A percentile compares a stretch with the other conserved stretches of the same genome.
phyloP scores from a whole-genome alignment of 2,888 invertebrate species.

The Thera obeliscata region DNA sequence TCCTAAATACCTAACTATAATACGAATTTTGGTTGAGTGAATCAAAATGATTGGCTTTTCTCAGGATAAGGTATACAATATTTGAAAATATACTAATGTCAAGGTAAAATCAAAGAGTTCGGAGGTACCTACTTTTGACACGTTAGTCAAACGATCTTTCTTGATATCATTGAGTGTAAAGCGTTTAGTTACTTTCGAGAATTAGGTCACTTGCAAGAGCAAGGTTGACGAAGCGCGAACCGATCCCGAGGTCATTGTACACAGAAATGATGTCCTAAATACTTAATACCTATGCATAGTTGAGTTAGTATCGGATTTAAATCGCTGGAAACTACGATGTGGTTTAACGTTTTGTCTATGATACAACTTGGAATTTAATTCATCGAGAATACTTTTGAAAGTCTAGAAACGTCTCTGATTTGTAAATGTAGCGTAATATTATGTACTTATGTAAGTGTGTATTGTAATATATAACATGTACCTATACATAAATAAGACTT shows the following conservation, averaged over 20 bases:
- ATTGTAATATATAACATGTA: too few relatives aligned
- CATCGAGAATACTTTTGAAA: too few relatives aligned
- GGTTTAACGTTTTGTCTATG: too few relatives aligned
- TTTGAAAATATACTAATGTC: slow-evolving; percentile 4
- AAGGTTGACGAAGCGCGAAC: slow-evolving; percentile 38
- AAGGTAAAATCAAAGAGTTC: slow-evolving; percentile 1
- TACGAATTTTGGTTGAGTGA: slow-evolving; percentile 34
- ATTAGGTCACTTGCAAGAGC: slow-evolving; percentile 33
- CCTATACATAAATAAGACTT: too few relatives aligned
- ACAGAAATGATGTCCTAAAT: slow-evolving; percentile 74
- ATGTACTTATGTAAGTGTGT: too few relatives aligned
- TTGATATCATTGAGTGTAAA: slow-evolving; percentile 8
- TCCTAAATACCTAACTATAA: slow-evolving; percentile 69
- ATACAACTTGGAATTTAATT: too few relatives aligned
- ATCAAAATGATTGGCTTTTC: slow-evolving; percentile 7
- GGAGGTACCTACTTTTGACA: neutral
- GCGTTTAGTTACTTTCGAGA: slow-evolving; percentile 9
- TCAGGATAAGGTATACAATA: neutral
- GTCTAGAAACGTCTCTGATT: too few relatives aligned
- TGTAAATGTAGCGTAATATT: too few relatives aligned
- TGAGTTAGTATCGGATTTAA: slow-evolving; percentile 14
- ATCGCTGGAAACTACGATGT: too few relatives aligned
- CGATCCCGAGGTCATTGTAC: slow-evolving; percentile 74
- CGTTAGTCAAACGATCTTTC: neutral
- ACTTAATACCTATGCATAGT: slow-evolving; percentile 58